A percentile compares a stretch with the other conserved stretches of the same genome.
Conservation (phyloP, 2,797 vertebrate genomes). For the Rhynchonycteris naso region DNA sequence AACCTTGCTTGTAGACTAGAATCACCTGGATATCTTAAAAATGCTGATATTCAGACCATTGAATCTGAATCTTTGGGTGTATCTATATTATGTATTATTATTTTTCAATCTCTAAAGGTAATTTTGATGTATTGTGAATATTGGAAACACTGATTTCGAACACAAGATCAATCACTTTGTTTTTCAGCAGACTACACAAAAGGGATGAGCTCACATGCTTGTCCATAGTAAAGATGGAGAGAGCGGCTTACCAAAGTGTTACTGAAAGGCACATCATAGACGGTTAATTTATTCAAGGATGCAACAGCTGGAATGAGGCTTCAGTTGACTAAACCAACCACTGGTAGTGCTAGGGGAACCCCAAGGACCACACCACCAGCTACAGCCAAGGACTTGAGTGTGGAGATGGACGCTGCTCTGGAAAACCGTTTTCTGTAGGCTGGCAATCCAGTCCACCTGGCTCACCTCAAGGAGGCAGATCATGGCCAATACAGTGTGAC, state of each 20-base stretch:
- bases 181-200: background rate
- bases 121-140: background rate
- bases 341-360: constrained; percentile 76
- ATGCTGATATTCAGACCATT: background rate
- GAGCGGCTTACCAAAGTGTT: background rate
- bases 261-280: constrained; percentile 56
- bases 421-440: constrained; percentile 76
- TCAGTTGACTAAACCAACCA: constrained; percentile 67
- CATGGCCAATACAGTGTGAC: constrained; percentile 52
- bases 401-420: constrained; percentile 82
- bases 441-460: constrained; percentile 76
- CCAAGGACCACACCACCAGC: constrained; percentile 56
- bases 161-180: background rate
- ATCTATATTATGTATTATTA: background rate
- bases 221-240: constrained; percentile 51
- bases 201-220: background rate
- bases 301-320: constrained; percentile 50
- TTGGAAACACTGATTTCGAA: background rate
- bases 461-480: constrained; percentile 69
- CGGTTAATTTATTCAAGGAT: constrained; percentile 60
- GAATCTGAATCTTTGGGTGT: background rate
- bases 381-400: constrained; percentile 73
- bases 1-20: background rate
- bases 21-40: background rate
- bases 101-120: background rate